Evolutionary conservation across 1,140 invertebrate species (phyloP).

Genomic region (Apolygus lucorum): DNA sequence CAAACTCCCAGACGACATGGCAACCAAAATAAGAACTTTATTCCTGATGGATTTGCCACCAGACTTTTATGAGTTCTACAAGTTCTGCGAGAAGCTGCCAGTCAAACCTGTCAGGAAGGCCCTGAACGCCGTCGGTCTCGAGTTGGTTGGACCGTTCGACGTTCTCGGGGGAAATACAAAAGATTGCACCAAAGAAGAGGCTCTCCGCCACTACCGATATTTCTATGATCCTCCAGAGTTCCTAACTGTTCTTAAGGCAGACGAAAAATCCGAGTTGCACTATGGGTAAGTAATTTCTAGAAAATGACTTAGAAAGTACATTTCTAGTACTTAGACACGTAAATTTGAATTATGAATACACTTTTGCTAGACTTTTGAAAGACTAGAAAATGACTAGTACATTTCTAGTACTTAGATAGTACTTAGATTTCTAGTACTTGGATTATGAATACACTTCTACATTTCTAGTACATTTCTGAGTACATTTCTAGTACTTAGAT

Average conservation of each 20-base stretch:
- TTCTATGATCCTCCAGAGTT: conserved; percentile 93
- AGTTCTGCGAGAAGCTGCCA: conserved; percentile 61
- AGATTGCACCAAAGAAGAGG: conserved; percentile 31
- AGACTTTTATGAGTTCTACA: conserved; percentile 80
- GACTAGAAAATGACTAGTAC: too few species aligned
- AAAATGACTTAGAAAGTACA: too few species aligned
- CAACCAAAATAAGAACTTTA: conserved; percentile 51
- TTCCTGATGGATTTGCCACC: conserved; percentile 79
- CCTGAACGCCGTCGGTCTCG: conserved; percentile 55
- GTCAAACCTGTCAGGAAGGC: conserved; percentile 50
- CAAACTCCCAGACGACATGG: conserved; percentile 1
- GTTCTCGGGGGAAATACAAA: conserved; percentile 60
- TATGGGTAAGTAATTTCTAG: too few species aligned
- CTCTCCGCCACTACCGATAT: conserved; percentile 68
- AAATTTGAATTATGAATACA: too few species aligned
- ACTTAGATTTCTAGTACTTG: too few species aligned
- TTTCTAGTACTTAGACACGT: not conserved
- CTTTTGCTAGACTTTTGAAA: too few species aligned
- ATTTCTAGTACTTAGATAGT: too few species aligned
- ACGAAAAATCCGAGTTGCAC: conserved; percentile 39
- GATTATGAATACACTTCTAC: too few species aligned
- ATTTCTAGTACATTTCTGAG: too few species aligned
- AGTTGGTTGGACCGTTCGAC: conserved; percentile 80
- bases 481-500: too few species aligned
- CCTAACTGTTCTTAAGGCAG: conserved; percentile 41